phyloP scores from a whole-genome alignment of 2,113 vertebrate genomes.

The Castor canadensis region DNA sequence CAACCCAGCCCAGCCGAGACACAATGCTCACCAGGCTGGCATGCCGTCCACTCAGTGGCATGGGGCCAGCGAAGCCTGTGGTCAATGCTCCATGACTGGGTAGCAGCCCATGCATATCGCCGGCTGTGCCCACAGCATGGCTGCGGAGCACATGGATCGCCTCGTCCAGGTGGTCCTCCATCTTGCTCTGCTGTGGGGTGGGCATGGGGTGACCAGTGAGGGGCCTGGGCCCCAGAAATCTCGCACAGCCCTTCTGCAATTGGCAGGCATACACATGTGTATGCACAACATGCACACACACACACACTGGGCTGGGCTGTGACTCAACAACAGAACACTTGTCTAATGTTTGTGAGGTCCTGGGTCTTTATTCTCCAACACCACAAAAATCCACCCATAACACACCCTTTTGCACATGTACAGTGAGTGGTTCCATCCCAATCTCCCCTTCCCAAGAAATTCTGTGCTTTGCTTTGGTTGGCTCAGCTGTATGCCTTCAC shows the following conservation, averaged over 20 bases:
- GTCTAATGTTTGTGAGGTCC: too few relatives aligned
- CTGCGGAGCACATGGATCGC: conserved; percentile 97
- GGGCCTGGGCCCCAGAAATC: fast-evolving
- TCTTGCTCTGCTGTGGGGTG: conserved; percentile 91
- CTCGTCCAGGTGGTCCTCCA: conserved; percentile 98
- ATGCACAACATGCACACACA: too few relatives aligned
- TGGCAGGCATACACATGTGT: too few relatives aligned
- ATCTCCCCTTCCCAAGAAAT: background rate
- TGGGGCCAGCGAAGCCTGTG: conserved; percentile 88
- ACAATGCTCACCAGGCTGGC: conserved; percentile 88
- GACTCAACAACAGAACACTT: too few relatives aligned
- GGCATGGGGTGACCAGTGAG: fast-evolving
- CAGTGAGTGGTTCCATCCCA: background rate
- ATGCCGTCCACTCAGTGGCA: conserved; percentile 92
- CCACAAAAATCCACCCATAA: too few relatives aligned
- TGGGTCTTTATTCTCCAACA: background rate
- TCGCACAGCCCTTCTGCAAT: too few relatives aligned
- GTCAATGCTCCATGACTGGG: conserved; percentile 87
- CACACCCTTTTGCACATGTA: too few relatives aligned
- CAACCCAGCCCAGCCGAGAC: fast-evolving
- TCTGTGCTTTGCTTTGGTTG: too few relatives aligned
- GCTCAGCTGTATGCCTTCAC: background rate
- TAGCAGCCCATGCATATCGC: conserved; percentile 89
- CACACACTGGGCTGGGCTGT: too few relatives aligned
- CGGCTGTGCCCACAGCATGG: conserved; percentile 93